Conservation (phyloP, 2,888 invertebrate species). For the Pollenia amentaria region DNA sequence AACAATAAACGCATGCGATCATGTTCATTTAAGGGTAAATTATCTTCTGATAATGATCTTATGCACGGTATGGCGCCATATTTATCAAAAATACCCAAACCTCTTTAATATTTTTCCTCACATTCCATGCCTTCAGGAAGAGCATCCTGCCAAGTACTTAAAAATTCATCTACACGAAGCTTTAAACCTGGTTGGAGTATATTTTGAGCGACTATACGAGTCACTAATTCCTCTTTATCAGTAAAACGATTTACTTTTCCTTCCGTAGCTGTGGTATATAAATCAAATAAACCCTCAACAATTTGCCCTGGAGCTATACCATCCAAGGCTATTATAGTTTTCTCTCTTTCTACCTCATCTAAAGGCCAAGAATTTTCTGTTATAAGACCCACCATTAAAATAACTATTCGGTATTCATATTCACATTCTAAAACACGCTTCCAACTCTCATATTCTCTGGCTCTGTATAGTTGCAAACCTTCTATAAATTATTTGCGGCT, state of each 20-base stretch:
- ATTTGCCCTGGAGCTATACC: constrained; percentile 90
- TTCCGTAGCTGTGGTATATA: constrained; percentile 88
- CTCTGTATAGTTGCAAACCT: constrained; percentile 88
- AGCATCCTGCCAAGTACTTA: constrained; percentile 93
- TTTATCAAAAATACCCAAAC: constrained; percentile 91
- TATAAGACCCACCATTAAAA: constrained; percentile 91
- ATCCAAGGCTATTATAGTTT: constrained; percentile 88
- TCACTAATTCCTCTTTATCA: constrained; percentile 91
- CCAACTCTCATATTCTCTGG: constrained; percentile 89
- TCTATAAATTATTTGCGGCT: constrained; percentile 90
- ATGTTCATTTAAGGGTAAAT: constrained; percentile 90
- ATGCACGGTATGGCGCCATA: constrained; percentile 89
- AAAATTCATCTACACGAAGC: constrained; percentile 92
- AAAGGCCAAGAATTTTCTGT: constrained; percentile 94
- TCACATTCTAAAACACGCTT: constrained; percentile 88
- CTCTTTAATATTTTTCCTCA: constrained; percentile 88
- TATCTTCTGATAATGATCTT: constrained; percentile 90
- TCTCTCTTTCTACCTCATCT: constrained; percentile 89
- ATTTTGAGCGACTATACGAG: constrained; percentile 89
- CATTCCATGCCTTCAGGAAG: constrained; percentile 92
- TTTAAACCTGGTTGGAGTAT: constrained; percentile 91
- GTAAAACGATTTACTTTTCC: constrained; percentile 87
- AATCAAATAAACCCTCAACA: constrained; percentile 89
- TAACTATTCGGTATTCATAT: constrained; percentile 91
- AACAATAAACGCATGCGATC: constrained; percentile 92